Base-by-base conservation (phyloP, 2,888 invertebrate species). In the Branchipolynoe longqiensis region DNA sequence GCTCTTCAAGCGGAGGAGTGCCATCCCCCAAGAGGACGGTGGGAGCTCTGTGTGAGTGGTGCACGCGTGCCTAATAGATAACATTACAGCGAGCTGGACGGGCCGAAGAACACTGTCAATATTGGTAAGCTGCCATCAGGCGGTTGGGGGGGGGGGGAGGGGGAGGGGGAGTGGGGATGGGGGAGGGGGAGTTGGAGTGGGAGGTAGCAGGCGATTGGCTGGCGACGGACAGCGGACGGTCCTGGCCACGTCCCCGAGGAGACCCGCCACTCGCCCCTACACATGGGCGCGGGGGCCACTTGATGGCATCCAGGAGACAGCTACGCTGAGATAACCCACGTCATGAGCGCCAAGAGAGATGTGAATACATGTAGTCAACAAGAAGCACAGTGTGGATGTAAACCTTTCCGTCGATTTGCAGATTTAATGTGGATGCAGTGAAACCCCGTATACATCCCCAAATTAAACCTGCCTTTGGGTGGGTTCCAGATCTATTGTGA, bases 21-120 rank as follows among this genome's bases (percentile, higher is more conserved):
- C 36, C 69, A 38, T 38, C 38, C 38, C 38, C 69, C 38, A 22
- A 33, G n/a, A 33, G 14, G 38, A 69, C 36, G 36, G 38, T 38
- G 38, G 69, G 69, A 36, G 38, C 69, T 69, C n/a, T 69, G 69
- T 33, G 69, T 36, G 69, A 33, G 62, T 25, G 69, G 69, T 38
- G 38, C 36, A 69, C 33, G 69, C 69, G 69, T 69, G 69, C 38
- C 69, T 69, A 69, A 69, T 69, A 69, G 69, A 69, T 69, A 69
- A 25, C 69, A 69, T 69, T 69, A 69, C 69, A 14, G 38, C 25
- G 36, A 22, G 38, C 8, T 36, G 69, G 38, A 38, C 36, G 22
- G 36, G 36, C 38, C 38, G 69, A 69, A 69, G 69, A 38, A 69
- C 69, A 36, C 69, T 69, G 69, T 69, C 69, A 69, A 69, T 69